Base-by-base conservation (phyloP, 1,140 invertebrate genomes). In the Formica selysi region DNA sequence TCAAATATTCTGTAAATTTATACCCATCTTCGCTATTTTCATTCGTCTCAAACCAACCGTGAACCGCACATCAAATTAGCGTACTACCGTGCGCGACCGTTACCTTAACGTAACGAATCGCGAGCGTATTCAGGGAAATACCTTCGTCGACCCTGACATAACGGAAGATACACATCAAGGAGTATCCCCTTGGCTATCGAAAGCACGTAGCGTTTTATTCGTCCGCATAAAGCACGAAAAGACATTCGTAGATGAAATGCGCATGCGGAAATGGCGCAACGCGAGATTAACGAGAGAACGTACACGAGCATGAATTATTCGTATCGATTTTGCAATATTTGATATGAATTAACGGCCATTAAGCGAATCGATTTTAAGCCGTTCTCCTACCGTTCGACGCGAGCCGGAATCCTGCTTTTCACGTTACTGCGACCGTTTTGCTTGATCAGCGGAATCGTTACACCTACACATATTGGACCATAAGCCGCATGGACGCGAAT, bases 101-200 rank as follows among this genome's bases (percentile, higher is more conserved):
- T 80, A 70, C 32, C 36, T 80, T 80, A 80, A 80, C 78, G 78
- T 54, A 80, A 80, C 64, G 64, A 80, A 80, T 80, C 78, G 48
- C 48, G 78, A 80, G 32, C 78, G 51, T 80, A 80, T 80, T 80
- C 64, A 70, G 64, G 78, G 78, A 80, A 80, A 80, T 68, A 80
- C 48, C 78, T 80, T 57, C 22, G 78, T 51, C 65, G 78, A 80
- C 48, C 65, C 65, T 70, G 78, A 80, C 78, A 70, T 80, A 80
- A 80, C 78, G 78, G 78, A 70, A 80, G 74, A 70, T 48, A 32
- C 36, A 38, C 32, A 38, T 48, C 62, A 51, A 51, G 48, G 62
- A 32, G 13, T 80, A 80, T 80, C 65, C 54, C 57, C 48, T 51
- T 29, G 65, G 32, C 38, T 54, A 74, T 74, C 54, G 38, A 73